Conservation (phyloP, 2,888 invertebrate species). For the Microplitis deprimator region DNA sequence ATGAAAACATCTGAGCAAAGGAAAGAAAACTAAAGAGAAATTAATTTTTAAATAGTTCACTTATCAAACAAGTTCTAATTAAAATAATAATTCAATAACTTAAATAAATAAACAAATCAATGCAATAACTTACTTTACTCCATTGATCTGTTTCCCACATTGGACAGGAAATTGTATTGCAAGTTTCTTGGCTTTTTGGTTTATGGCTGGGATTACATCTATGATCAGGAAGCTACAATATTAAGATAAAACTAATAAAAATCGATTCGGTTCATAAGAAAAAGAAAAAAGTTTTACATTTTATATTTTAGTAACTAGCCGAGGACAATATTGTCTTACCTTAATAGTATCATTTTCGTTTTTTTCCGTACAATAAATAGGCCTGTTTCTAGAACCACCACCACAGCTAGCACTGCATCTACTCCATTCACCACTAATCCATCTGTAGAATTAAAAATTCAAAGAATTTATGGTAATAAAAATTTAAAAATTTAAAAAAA, state of each 20-base stretch:
- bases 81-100: not conserved
- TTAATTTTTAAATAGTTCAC: too few species aligned
- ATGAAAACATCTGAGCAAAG: too few species aligned
- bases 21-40: too few species aligned
- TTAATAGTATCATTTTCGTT: slow-evolving; percentile 85
- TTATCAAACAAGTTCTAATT: not conserved
- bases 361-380: slow-evolving; percentile 88
- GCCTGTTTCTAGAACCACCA: slow-evolving; percentile 84
- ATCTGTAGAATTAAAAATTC: slow-evolving; percentile 74
- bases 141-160: slow-evolving; percentile 90
- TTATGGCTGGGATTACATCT: slow-evolving; percentile 83
- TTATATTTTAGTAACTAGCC: slow-evolving; percentile 15
- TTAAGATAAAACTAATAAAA: slow-evolving; percentile 18
- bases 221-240: slow-evolving; percentile 80
- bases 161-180: slow-evolving; percentile 89
- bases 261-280: not conserved
- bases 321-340: slow-evolving; percentile 71
- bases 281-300: slow-evolving; percentile 37
- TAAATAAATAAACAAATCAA: not conserved
- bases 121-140: slow-evolving; percentile 86
- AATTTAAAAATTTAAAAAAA: not conserved
- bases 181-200: slow-evolving; percentile 85
- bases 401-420: slow-evolving; percentile 90
- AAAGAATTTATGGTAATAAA: slow-evolving; percentile 12
- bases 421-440: slow-evolving; percentile 92